phyloP scores from a whole-genome alignment of 2,113 vertebrate species.

The Peromyscus maniculatus region DNA sequence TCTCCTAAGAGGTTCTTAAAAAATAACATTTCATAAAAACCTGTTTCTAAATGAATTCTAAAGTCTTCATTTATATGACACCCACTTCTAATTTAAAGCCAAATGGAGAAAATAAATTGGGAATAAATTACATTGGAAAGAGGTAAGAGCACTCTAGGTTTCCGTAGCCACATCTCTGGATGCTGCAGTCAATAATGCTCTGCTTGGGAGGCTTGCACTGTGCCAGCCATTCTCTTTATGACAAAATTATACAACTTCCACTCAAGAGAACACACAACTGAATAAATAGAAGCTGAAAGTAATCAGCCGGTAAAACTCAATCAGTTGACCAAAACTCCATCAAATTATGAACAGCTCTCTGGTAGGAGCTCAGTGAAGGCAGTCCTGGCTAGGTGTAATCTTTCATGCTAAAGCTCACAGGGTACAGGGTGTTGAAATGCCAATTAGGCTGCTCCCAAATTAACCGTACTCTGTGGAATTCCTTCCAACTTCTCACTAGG shows the following conservation, averaged over 20 bases:
- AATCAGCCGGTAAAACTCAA: conserved; percentile 17
- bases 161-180: conserved; percentile 17
- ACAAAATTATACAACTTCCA: conserved; percentile 52
- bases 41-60: conserved; percentile 56
- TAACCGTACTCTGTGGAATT: not conserved
- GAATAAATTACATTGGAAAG: conserved; percentile 56
- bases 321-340: conserved; percentile 39
- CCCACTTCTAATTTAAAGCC: conserved; percentile 71
- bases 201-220: conserved; percentile 37
- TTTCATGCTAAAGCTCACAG: not conserved
- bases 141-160: not conserved
- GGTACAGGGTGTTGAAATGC: not conserved
- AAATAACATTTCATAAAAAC: conserved; percentile 73
- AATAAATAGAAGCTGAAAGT: conserved; percentile 49
- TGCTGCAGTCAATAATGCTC: not conserved
- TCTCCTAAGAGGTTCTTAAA: conserved; percentile 68
- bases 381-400: not conserved
- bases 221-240: conserved; percentile 36
- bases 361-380: not conserved
- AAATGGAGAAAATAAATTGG: conserved; percentile 46
- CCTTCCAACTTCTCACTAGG: not conserved
- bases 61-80: conserved; percentile 19
- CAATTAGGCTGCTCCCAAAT: not conserved
- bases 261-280: not conserved
- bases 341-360: not conserved